phyloP scores from a whole-genome alignment of 2,888 invertebrate genomes.

The Bombyx huttoni region DNA sequence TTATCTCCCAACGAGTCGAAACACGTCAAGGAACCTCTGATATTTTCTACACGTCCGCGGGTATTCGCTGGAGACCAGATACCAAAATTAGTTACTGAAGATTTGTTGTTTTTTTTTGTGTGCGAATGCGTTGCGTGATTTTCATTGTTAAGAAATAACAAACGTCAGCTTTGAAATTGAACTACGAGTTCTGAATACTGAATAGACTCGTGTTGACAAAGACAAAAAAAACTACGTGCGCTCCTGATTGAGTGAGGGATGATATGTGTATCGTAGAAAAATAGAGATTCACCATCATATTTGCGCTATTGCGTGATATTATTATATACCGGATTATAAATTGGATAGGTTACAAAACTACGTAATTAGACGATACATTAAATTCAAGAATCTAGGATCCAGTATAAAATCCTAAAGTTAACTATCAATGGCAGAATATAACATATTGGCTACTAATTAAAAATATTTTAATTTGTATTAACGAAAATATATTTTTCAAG shows the following conservation, averaged over 20 bases:
- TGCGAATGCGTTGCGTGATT: conserved; percentile 62
- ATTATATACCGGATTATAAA: too few species aligned
- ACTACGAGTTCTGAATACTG: conserved; percentile 52
- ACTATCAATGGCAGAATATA: too few species aligned
- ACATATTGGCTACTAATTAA: too few species aligned
- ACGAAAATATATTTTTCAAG: too few species aligned
- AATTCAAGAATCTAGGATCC: too few species aligned
- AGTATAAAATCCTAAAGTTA: too few species aligned
- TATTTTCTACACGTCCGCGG: conserved; percentile 69
- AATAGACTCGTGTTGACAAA: conserved; percentile 25
- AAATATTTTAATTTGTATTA: too few species aligned
- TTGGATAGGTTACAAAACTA: too few species aligned
- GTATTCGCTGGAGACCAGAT: conserved; percentile 63
- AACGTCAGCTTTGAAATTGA: conserved; percentile 64
- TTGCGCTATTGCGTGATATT: too few species aligned
- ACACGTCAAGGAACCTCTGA: conserved; percentile 55
- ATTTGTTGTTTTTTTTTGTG: conserved; percentile 60
- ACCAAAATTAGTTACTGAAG: conserved; percentile 70
- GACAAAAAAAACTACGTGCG: background rate
- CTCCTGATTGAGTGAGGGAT: background rate
- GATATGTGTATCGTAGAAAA: too few species aligned
- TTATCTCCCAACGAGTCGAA: conserved; percentile 58
- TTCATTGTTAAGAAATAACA: conserved; percentile 67
- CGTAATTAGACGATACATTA: too few species aligned
- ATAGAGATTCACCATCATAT: too few species aligned